These are phyloP conservation scores for Xiphias gladius DNA, from an alignment of 2,113 vertebrate species.

Conservation along the genomic window DNA sequence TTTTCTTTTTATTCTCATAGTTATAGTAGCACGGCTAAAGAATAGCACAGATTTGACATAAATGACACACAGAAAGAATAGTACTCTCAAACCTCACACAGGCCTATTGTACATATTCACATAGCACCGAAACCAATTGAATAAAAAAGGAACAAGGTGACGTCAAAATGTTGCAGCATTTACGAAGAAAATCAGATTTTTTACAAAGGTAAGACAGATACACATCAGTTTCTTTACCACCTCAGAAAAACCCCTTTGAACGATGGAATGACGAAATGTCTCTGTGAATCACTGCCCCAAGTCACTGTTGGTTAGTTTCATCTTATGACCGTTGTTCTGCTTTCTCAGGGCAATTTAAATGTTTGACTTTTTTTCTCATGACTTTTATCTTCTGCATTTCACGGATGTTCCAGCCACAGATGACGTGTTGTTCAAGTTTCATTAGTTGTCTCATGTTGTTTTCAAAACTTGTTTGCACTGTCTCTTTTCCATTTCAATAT, in stretches of 20 bases:
- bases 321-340: constrained; percentile 59
- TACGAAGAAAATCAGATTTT: background rate
- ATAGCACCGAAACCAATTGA: background rate
- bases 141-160: background rate
- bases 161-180: background rate
- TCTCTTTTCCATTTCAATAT: no score
- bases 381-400: background rate
- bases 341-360: constrained; percentile 32
- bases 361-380: constrained; percentile 31
- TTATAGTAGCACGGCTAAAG: background rate
- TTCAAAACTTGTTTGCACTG: no score
- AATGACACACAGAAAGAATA: background rate
- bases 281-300: background rate
- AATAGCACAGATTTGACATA: background rate
- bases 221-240: background rate
- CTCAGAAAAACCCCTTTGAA: background rate
- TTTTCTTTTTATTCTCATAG: background rate
- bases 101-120: background rate
- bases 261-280: background rate
- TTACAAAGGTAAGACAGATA: background rate
- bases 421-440: background rate
- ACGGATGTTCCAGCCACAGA: constrained; percentile 1
- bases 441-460: constrained; percentile 1
- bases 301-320: constrained; percentile 14
- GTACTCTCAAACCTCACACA: background rate